Percentiles rank a stretch among this genome's conserved stretches.
phyloP scores from a whole-genome alignment of 2,888 invertebrate species.

The Brachypalpus laphriformis region DNA sequence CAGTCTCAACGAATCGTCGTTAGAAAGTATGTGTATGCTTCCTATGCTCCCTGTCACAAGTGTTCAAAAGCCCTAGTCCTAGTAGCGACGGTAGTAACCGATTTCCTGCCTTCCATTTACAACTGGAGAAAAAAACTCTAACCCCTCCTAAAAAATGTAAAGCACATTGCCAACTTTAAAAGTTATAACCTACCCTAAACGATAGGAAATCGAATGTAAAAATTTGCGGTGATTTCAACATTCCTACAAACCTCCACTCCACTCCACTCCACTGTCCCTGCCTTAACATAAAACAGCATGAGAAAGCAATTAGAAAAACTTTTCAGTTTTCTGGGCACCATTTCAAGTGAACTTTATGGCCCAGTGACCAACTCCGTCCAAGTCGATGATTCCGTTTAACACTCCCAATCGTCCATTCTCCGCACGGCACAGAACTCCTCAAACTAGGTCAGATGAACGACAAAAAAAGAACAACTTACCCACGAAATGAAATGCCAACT shows the following conservation, averaged over 20 bases:
- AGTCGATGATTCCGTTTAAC: constrained; percentile 61
- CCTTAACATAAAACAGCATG: constrained; percentile 30
- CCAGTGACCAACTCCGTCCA: constrained; percentile 34
- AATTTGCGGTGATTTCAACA: constrained; percentile 23
- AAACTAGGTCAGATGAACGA: constrained; percentile 36
- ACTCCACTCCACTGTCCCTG: background rate
- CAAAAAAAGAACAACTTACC: constrained; percentile 14
- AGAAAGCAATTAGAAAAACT: constrained; percentile 52
- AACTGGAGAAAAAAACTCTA: too few species aligned
- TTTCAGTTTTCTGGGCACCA: constrained; percentile 31
- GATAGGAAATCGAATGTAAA: constrained; percentile 9
- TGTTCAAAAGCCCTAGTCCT: too few species aligned
- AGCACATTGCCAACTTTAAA: too few species aligned
- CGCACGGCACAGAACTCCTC: background rate
- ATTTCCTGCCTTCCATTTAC: too few species aligned
- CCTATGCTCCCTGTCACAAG: too few species aligned
- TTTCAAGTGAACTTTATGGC: constrained; percentile 49
- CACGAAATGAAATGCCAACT: constrained; percentile 36
- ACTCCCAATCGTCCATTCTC: constrained; percentile 10
- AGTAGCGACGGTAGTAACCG: too few species aligned
- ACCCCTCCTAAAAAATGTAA: too few species aligned
- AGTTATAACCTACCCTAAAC: too few species aligned
- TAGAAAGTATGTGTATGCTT: too few species aligned
- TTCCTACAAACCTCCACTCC: background rate
- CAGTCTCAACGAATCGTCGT: too few species aligned